These are phyloP conservation scores for Elymnias hypermnestra DNA, from an alignment of 1,140 invertebrate species.

Conservation along the genomic window DNA sequence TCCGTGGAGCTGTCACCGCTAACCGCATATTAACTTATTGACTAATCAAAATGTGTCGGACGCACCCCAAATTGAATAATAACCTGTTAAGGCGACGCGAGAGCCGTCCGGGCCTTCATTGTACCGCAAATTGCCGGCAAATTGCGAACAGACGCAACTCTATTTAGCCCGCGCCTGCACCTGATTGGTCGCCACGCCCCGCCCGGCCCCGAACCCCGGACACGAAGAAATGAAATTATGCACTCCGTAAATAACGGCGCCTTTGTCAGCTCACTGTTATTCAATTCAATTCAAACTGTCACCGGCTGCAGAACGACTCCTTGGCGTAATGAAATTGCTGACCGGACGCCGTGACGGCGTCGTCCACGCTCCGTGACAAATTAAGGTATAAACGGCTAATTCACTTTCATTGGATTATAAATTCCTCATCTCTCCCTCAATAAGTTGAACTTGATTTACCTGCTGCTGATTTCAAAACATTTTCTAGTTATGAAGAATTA, in stretches of 20 bases:
- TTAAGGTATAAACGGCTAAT: too few species aligned
- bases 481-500: too few species aligned
- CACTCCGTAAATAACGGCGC: slow-evolving; percentile 61
- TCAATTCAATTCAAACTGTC: slow-evolving; percentile 57
- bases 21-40: slow-evolving; percentile 59
- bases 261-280: slow-evolving; percentile 47
- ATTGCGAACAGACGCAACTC: slow-evolving; percentile 63
- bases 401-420: too few species aligned
- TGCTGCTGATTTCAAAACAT: too few species aligned
- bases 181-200: slow-evolving; percentile 64
- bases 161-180: slow-evolving; percentile 56
- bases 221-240: slow-evolving; percentile 66
- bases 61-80: slow-evolving; percentile 67
- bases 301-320: slow-evolving; percentile 27
- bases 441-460: too few species aligned
- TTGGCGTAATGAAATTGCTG: slow-evolving; percentile 37
- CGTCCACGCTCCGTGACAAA: slow-evolving; percentile 10
- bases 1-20: slow-evolving; percentile 30
- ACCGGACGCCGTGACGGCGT: slow-evolving; percentile 21
- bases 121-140: slow-evolving; percentile 66
- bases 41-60: slow-evolving; percentile 64
- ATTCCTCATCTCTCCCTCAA: too few species aligned
- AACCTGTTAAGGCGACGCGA: slow-evolving; percentile 56
- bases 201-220: slow-evolving; percentile 27
- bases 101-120: slow-evolving; percentile 36